Conservation (phyloP, 1,140 invertebrate species). For the Drosophila melanica region DNA sequence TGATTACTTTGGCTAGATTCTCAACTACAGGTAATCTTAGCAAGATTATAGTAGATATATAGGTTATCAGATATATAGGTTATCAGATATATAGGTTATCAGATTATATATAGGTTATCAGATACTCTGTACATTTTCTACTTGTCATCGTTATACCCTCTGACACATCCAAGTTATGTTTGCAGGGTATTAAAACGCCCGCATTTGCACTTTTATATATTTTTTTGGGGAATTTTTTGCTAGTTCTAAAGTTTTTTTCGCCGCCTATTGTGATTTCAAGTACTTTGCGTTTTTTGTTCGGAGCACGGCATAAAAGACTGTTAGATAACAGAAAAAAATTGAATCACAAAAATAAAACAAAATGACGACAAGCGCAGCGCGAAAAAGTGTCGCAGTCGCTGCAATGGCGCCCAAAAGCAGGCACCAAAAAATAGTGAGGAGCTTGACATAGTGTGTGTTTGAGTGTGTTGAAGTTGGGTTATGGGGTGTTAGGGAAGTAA, state of each 20-base stretch:
- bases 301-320: conserved; percentile 58
- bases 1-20: too few species aligned
- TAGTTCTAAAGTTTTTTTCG: conserved; percentile 3
- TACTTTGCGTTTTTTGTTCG: conserved; percentile 54
- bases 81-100: too few species aligned
- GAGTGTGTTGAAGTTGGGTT: background rate
- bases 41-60: too few species aligned
- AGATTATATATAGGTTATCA: background rate
- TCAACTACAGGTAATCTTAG: too few species aligned
- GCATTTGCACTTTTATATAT: conserved; percentile 54
- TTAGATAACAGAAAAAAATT: conserved; percentile 48
- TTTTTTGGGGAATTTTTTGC: conserved; percentile 15
- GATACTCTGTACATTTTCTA: background rate
- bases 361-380: conserved; percentile 32
- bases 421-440: conserved; percentile 29
- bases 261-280: conserved; percentile 49
- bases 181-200: conserved; percentile 10
- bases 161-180: background rate
- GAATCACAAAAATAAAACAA: conserved; percentile 32
- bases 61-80: too few species aligned
- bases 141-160: background rate
- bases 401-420: conserved; percentile 29
- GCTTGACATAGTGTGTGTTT: background rate
- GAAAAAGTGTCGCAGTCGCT: conserved; percentile 45
- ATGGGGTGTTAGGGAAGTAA: conserved; percentile 1